phyloP scores from a whole-genome alignment of 2,888 invertebrate species.

The Kuschelorhynchus macadamiae region DNA sequence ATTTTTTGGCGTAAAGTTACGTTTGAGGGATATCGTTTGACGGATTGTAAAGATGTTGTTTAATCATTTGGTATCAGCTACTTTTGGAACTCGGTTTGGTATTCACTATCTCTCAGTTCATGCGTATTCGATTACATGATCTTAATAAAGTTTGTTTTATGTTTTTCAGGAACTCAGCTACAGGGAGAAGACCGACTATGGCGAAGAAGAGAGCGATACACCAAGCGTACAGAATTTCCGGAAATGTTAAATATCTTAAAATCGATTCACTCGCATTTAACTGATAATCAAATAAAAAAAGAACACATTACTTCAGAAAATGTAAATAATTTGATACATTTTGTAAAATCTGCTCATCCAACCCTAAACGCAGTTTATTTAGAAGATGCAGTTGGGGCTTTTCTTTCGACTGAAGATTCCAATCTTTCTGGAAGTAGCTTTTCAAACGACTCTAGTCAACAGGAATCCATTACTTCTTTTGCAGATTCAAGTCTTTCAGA shows the following conservation, averaged over 20 bases:
- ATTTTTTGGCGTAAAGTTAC: not conserved
- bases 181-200: constrained; percentile 11
- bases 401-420: too few relatives aligned
- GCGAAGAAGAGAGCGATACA: constrained; percentile 11
- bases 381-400: not conserved
- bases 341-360: not conserved
- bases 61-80: too few relatives aligned
- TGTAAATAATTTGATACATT: not conserved
- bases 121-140: not conserved
- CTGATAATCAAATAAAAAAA: not conserved
- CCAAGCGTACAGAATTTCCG: not conserved
- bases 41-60: too few relatives aligned
- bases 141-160: not conserved
- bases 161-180: constrained; percentile 7
- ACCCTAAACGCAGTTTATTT: not conserved
- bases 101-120: not conserved
- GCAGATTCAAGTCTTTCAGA: too few relatives aligned
- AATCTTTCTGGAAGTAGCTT: too few relatives aligned
- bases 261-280: not conserved
- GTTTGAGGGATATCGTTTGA: too few relatives aligned
- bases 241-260: not conserved
- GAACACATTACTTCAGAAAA: not conserved
- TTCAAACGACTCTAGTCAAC: too few relatives aligned
- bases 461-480: too few relatives aligned
- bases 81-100: not conserved